Evolutionary conservation across 2,888 invertebrate genomes (phyloP).

Genomic region (Phorcus lineatus): DNA sequence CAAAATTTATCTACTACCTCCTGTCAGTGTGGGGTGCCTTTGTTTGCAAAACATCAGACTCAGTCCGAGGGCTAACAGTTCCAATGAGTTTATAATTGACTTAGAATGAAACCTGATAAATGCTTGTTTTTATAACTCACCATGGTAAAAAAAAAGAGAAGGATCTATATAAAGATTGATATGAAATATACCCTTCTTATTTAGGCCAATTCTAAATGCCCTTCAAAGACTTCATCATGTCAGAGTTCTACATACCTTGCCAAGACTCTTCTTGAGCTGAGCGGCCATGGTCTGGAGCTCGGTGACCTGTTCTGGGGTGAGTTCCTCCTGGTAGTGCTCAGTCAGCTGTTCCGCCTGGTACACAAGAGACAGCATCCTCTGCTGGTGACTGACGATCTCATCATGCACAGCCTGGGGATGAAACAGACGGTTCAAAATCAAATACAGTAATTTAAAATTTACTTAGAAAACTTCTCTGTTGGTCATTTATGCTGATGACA

Average conservation of each 20-base stretch:
- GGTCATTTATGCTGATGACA: no score
- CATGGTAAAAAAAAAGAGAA: no score
- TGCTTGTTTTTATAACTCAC: no score
- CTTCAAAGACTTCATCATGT: no score
- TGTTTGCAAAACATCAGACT: no score
- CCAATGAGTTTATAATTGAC: no score
- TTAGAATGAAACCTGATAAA: background rate
- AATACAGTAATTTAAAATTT: background rate
- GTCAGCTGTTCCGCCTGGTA: slow-evolving; percentile 72
- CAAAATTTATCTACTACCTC: no score
- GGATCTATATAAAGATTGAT: background rate
- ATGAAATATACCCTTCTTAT: no score
- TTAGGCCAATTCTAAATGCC: no score
- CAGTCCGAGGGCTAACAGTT: background rate
- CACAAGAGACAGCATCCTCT: slow-evolving; percentile 68
- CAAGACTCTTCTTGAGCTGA: slow-evolving; percentile 60
- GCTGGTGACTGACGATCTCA: slow-evolving; percentile 66
- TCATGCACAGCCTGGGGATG: slow-evolving; percentile 57
- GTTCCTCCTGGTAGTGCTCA: slow-evolving; percentile 68
- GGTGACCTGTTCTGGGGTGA: slow-evolving; percentile 69
- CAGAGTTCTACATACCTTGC: slow-evolving; percentile 51
- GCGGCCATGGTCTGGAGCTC: slow-evolving; percentile 63
- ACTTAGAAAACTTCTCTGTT: background rate
- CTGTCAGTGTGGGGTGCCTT: no score
- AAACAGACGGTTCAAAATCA: background rate